Base-by-base conservation (phyloP, 2,113 vertebrate species). In the Ariopsis seemanni region DNA sequence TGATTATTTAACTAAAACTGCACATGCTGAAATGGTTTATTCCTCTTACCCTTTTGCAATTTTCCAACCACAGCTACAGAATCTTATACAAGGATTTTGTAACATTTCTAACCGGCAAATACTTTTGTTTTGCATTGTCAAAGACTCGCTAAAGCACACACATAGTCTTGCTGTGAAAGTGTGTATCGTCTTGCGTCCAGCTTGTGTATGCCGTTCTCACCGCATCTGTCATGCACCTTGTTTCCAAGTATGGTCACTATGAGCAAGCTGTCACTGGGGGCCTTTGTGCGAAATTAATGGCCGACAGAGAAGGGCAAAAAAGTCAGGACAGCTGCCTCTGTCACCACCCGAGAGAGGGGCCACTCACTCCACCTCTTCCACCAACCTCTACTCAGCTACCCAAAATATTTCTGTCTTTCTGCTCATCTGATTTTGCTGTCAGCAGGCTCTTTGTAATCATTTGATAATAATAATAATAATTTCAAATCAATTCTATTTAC, bases 191-290 rank as follows among this genome's bases (percentile, higher is more conserved):
- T 86, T 74, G 72, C 69, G 25, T 55, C 88, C 89, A 88, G 42
- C 10, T 86, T 93, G 83, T 93, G 88, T 90, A 71, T 93, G 84
- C 86, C 92, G 86, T 91, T 94, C 92, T 93, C 91, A 88, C 88
- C 78, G 87, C 84, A 92, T 91, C 89, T 94, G 92, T 93, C 92
- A 93, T 92, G 94, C 91, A 94, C 93, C 93, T 95, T 91, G 90
- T 96, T 92, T 96, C 97, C 96, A 96, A 97, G 96, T 97, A 97
- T 97, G 96, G 96, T 96, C 96, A 96, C 95, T 96, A 95, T 96
- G 95, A 96, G 91, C 93, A 92, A 94, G 94, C 96, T 97, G 96
- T 97, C 95, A 93, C 96, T 96, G 91, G 93, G 92, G 96, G 94
- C 91, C 95, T 96, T 96, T 96, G 96, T 93, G 93, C 93, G 92